Evolutionary conservation across 2,797 vertebrate genomes (phyloP).

Genomic region (Sebastes ruberrimus): DNA sequence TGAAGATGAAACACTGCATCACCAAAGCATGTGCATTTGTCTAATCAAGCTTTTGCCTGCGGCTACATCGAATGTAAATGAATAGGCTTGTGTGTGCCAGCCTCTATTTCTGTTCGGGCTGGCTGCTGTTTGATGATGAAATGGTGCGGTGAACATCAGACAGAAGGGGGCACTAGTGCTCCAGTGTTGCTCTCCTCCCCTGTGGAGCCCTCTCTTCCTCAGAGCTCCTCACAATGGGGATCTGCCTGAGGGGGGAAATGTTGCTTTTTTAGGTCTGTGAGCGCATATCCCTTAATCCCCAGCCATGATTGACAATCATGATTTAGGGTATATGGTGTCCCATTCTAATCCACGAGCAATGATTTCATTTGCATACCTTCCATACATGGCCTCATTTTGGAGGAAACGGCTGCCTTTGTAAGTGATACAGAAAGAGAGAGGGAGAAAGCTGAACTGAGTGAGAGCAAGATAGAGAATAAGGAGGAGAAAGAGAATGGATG

Average conservation of each 20-base stretch:
- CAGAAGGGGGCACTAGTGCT: conserved; percentile 98
- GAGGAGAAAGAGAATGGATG: conserved; percentile 76
- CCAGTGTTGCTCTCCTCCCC: conserved; percentile 85
- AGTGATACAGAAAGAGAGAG: conserved; percentile 84
- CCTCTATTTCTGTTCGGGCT: conserved; percentile 73
- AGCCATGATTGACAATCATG: conserved; percentile 99
- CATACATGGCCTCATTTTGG: conserved; percentile 96
- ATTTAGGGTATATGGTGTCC: conserved; percentile 99
- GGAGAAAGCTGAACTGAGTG: conserved; percentile 73
- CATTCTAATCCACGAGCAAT: conserved; percentile 99
- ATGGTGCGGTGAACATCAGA: conserved; percentile 73
- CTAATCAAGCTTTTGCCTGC: conserved; percentile 79
- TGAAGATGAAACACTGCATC: conserved; percentile 82
- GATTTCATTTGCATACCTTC: conserved; percentile 99
- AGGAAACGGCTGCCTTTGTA: conserved; percentile 87
- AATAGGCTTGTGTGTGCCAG: conserved; percentile 74
- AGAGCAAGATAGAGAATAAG: conserved; percentile 77
- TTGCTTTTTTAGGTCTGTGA: conserved; percentile 99
- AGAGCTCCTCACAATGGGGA: conserved; percentile 94
- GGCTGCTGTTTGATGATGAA: conserved; percentile 68
- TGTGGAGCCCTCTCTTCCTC: conserved; percentile 79
- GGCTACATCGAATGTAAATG: conserved; percentile 77
- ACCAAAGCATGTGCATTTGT: conserved; percentile 81
- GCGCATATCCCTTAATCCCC: conserved; percentile 99
- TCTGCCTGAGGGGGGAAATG: conserved; percentile 96